Conservation (phyloP, 1,140 invertebrate genomes). For the Hyposmocoma kahamanoa region DNA sequence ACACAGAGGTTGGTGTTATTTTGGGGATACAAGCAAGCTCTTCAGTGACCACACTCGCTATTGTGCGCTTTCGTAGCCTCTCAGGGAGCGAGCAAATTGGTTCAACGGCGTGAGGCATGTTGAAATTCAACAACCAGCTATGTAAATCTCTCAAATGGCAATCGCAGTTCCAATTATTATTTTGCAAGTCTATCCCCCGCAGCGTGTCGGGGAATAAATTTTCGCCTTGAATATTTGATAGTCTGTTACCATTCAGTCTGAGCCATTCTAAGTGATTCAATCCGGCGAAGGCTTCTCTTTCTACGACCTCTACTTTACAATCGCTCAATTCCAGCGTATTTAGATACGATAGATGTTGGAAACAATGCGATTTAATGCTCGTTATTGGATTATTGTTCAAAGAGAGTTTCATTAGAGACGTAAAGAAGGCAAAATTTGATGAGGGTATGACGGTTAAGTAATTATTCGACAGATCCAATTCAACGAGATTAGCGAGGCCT, state of each 20-base stretch:
- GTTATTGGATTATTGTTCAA: conserved; percentile 88
- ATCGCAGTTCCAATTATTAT: conserved; percentile 93
- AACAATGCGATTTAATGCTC: conserved; percentile 82
- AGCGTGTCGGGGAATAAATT: conserved; percentile 82
- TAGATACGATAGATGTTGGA: conserved; percentile 82
- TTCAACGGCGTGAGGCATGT: conserved; percentile 81
- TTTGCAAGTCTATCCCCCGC: conserved; percentile 86
- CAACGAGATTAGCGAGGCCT: conserved; percentile 90
- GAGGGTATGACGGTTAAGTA: conserved; percentile 84
- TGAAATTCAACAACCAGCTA: conserved; percentile 84
- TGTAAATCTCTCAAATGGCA: conserved; percentile 85
- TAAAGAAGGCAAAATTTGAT: conserved; percentile 83
- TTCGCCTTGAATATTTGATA: conserved; percentile 80
- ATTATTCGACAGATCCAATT: conserved; percentile 90
- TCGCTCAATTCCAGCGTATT: conserved; percentile 87
- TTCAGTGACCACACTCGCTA: conserved; percentile 79
- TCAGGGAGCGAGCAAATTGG: conserved; percentile 84
- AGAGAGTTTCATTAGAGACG: conserved; percentile 86
- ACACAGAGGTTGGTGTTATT: conserved; percentile 80
- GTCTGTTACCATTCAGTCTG: conserved; percentile 86
- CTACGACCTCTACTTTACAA: conserved; percentile 84
- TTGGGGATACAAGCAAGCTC: conserved; percentile 90
- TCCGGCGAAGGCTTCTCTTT: conserved; percentile 87
- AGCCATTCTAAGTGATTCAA: conserved; percentile 88
- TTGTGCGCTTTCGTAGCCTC: conserved; percentile 78